Percentiles rank a stretch among this genome's conserved stretches.
phyloP scores from a whole-genome alignment of 2,113 vertebrate genomes.

The Lutjanus erythropterus region DNA sequence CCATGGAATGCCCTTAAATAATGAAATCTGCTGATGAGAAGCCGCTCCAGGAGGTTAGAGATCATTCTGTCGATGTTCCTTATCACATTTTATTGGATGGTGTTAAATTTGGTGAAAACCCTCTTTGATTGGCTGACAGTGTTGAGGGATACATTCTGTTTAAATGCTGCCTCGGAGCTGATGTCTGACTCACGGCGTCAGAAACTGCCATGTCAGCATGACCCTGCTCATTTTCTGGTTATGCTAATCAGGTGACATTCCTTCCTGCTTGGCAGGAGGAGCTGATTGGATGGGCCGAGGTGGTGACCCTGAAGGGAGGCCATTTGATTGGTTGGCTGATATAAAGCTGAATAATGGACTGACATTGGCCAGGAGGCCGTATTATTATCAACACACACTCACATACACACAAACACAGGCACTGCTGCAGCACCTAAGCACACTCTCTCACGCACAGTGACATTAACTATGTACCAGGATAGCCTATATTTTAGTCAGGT shows the following conservation, averaged over 20 bases:
- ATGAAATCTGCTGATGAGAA: conserved; percentile 56
- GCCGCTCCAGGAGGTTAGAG: conserved; percentile 38
- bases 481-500: conserved; percentile 67
- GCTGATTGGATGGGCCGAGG: conserved; percentile 77
- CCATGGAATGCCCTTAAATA: conserved; percentile 57
- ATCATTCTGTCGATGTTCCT: conserved; percentile 12
- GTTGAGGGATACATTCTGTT: conserved; percentile 14
- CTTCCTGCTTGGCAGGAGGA: conserved; percentile 67
- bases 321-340: conserved; percentile 74
- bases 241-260: conserved; percentile 73
- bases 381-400: conserved; percentile 44
- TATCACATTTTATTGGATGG: conserved; percentile 23
- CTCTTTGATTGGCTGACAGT: conserved; percentile 35
- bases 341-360: conserved; percentile 73
- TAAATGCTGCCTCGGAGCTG: conserved; percentile 18
- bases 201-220: conserved; percentile 61
- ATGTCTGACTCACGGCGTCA: conserved; percentile 19
- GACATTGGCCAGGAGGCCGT: conserved; percentile 58
- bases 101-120: conserved; percentile 20
- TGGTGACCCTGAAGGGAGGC: conserved; percentile 72
- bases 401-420: conserved; percentile 8
- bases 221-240: conserved; percentile 59
- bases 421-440: conserved; percentile 2
- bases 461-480: conserved; percentile 38
- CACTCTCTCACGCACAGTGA: conserved; percentile 23